Evolutionary conservation across 1,140 invertebrate species (phyloP).

Genomic region (Melipona quadrifasciata): DNA sequence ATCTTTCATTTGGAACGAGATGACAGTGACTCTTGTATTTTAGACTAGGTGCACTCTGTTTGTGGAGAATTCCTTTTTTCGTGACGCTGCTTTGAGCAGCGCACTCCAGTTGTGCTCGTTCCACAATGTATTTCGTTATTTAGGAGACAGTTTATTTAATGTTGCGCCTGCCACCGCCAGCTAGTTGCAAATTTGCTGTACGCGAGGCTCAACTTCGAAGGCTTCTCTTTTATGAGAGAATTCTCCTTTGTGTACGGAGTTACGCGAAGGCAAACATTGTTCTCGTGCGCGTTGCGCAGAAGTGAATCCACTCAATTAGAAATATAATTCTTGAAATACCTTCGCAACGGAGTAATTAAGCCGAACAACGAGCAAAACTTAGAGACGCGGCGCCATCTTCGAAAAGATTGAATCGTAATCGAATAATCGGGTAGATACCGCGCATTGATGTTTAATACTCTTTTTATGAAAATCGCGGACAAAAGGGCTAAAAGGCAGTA

Average conservation of each 20-base stretch:
- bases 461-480: background rate
- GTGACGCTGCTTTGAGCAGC: background rate
- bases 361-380: background rate
- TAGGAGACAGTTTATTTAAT: background rate
- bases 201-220: background rate
- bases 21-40: too few species aligned
- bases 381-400: background rate
- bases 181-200: background rate
- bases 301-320: conserved; percentile 2
- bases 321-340: conserved; percentile 3
- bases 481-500: background rate
- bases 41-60: too few species aligned
- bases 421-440: too few species aligned
- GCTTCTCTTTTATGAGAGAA: background rate
- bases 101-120: background rate
- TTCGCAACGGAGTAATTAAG: background rate
- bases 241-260: background rate
- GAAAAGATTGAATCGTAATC: background rate
- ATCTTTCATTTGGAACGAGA: too few species aligned
- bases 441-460: background rate
- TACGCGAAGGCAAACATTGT: conserved; percentile 12
- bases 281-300: background rate
- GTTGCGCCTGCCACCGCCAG: background rate
- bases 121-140: background rate
- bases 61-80: background rate